These are phyloP conservation scores for Amblyopsis hoosieri DNA, from an alignment of 2,797 vertebrate species.

Conservation along the genomic window DNA sequence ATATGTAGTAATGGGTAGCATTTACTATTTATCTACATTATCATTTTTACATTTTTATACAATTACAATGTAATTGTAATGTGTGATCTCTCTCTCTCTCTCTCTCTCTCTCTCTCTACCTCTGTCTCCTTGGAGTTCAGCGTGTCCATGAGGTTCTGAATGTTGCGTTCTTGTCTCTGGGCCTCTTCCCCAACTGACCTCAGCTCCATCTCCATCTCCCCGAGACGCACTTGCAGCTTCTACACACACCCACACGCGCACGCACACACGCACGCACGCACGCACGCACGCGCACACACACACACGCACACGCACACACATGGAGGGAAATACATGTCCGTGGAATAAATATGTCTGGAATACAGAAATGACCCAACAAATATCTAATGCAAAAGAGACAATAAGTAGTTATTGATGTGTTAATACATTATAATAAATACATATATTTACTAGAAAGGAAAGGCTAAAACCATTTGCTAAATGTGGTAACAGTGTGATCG, in stretches of 20 bases:
- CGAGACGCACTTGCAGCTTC: slow-evolving; percentile 86
- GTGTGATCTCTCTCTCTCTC: background rate
- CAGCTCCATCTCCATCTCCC: slow-evolving; percentile 83
- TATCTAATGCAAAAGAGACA: too few species aligned
- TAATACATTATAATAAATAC: too few species aligned
- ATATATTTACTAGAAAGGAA: too few species aligned
- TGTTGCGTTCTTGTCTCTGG: slow-evolving; percentile 79
- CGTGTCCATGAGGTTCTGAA: slow-evolving; percentile 82
- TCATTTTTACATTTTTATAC: background rate
- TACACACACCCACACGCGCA: slow-evolving; percentile 45
- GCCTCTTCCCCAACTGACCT: slow-evolving; percentile 79
- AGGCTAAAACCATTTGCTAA: too few species aligned
- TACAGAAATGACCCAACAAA: too few species aligned
- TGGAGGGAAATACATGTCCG: background rate
- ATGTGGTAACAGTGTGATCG: too few species aligned
- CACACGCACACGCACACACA: background rate
- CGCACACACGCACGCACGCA: too few species aligned
- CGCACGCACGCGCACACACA: background rate
- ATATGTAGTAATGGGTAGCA: too few species aligned
- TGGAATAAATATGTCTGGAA: too few species aligned
- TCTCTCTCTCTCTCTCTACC: slow-evolving; percentile 66
- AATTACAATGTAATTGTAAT: background rate
- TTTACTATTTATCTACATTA: too few species aligned
- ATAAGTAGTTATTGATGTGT: too few species aligned
- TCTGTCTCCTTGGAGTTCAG: slow-evolving; percentile 84